These are phyloP conservation scores for Enteromius argenteus DNA, from an alignment of 2,797 vertebrate species.

Conservation along the genomic window DNA sequence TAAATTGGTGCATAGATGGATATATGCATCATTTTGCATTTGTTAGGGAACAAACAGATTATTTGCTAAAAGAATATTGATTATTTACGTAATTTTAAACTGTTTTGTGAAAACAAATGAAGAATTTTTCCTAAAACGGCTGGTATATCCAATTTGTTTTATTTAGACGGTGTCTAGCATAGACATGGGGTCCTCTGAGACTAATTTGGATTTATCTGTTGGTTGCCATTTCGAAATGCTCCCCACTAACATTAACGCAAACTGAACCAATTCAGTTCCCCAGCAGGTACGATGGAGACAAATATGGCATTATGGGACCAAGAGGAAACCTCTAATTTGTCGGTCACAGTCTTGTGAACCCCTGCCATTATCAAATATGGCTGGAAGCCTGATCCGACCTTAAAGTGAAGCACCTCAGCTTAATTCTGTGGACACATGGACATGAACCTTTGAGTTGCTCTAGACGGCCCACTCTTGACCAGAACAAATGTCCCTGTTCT, in stretches of 20 bases:
- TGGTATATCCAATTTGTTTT: slow-evolving; percentile 1
- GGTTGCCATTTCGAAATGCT: slow-evolving; percentile 41
- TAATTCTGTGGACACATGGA: slow-evolving; percentile 28
- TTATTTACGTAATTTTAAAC: background rate
- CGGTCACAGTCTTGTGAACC: slow-evolving; percentile 50
- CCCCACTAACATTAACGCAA: slow-evolving; percentile 26
- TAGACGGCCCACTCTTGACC: slow-evolving; percentile 22
- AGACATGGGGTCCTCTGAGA: background rate
- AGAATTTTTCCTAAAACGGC: background rate
- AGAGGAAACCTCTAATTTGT: slow-evolving; percentile 49
- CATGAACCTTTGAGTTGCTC: background rate
- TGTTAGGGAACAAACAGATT: background rate
- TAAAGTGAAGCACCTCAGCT: slow-evolving; percentile 32
- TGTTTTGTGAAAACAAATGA: background rate
- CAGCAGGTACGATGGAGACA: slow-evolving; percentile 44
- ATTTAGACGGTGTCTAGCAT: slow-evolving; percentile 2
- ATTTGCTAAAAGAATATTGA: slow-evolving; percentile 1
- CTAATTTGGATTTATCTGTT: slow-evolving; percentile 42
- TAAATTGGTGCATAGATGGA: background rate
- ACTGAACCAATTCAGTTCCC: slow-evolving; percentile 46
- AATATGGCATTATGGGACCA: slow-evolving; percentile 50
- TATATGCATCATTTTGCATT: slow-evolving; percentile 42
- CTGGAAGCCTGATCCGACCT: slow-evolving; percentile 37
- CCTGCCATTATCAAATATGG: slow-evolving; percentile 55
- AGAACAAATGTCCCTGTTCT: slow-evolving; percentile 12